Percentiles rank a stretch among this genome's conserved stretches.
Evolutionary conservation across 1,140 invertebrate genomes (phyloP).

Genomic region (Penaeus vannamei): DNA sequence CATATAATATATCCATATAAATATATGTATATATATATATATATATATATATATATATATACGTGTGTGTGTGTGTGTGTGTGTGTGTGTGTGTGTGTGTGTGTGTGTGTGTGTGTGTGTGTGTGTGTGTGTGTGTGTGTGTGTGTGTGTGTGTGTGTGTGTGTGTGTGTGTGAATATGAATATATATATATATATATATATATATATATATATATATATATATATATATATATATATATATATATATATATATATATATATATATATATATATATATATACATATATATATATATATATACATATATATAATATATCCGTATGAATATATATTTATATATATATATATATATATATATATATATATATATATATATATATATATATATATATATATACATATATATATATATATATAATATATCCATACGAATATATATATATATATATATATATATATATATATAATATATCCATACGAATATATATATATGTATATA

Average conservation of each 20-base stretch:
- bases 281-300: slow-evolving; percentile 3
- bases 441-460: slow-evolving; percentile 16
- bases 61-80: neutral
- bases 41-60: neutral
- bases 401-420: neutral
- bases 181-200: slow-evolving; percentile 22
- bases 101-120: neutral
- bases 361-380: neutral
- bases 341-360: neutral
- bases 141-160: neutral
- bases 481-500: neutral
- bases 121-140: neutral
- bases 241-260: slow-evolving; percentile 7
- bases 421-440: neutral
- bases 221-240: slow-evolving; percentile 4
- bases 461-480: neutral
- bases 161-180: neutral
- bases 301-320: neutral
- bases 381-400: neutral
- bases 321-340: neutral
- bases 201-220: slow-evolving; percentile 16
- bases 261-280: slow-evolving; percentile 22
- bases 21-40: neutral
- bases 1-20: neutral
- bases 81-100: neutral